Conservation (phyloP, 2,888 invertebrate genomes). For the Fragum sueziense region DNA sequence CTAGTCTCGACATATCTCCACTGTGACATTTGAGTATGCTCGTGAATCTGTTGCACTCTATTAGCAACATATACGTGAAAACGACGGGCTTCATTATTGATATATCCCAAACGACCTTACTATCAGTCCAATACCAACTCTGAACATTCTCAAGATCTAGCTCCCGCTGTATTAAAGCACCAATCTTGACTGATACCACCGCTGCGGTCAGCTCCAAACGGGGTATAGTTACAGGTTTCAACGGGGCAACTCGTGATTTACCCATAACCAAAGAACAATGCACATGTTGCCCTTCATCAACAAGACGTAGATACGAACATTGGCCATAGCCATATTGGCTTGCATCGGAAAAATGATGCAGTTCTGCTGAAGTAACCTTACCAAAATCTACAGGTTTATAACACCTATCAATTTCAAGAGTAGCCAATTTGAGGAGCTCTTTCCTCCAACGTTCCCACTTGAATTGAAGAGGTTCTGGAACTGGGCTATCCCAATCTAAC, state of each 20-base stretch:
- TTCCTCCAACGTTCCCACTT: too few relatives aligned
- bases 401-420: too few relatives aligned
- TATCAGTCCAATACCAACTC: slow-evolving; percentile 27
- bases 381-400: too few relatives aligned
- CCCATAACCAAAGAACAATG: slow-evolving; percentile 58
- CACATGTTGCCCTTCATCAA: slow-evolving; percentile 31
- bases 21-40: slow-evolving; percentile 27
- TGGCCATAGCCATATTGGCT: slow-evolving; percentile 59
- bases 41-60: slow-evolving; percentile 43
- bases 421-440: too few relatives aligned
- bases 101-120: slow-evolving; percentile 32
- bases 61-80: too few relatives aligned
- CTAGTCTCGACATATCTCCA: slow-evolving; percentile 52
- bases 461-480: too few relatives aligned
- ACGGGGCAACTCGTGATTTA: slow-evolving; percentile 52
- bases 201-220: slow-evolving; percentile 39
- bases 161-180: slow-evolving; percentile 8
- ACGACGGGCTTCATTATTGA: too few relatives aligned
- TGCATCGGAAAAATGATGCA: slow-evolving; percentile 67
- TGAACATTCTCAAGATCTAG: background rate
- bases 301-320: slow-evolving; percentile 57
- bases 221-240: slow-evolving; percentile 45
- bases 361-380: slow-evolving; percentile 17
- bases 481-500: too few relatives aligned
- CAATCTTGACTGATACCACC: slow-evolving; percentile 22